Evolutionary conservation across 2,113 vertebrate genomes (phyloP).

Genomic region (Oreotrochilus melanogaster): DNA sequence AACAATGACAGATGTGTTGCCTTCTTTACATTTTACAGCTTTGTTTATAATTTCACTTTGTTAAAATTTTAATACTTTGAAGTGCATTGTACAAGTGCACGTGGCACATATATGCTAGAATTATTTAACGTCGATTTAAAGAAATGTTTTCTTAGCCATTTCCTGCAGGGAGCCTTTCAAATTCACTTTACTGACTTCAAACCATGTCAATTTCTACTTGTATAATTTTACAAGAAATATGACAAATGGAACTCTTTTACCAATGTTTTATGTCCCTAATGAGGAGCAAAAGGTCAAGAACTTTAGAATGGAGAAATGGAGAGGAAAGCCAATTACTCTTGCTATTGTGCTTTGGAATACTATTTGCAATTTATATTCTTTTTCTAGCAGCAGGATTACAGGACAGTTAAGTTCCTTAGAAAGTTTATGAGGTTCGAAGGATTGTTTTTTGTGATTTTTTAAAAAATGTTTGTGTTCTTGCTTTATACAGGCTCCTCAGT

Average conservation of each 20-base stretch:
- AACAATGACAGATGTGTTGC: constrained; percentile 1
- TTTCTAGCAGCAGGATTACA: constrained; percentile 64
- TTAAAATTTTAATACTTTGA: constrained; percentile 21
- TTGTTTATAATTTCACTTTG: constrained; percentile 33
- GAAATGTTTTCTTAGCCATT: constrained; percentile 3
- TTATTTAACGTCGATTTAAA: constrained; percentile 2
- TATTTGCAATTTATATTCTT: constrained; percentile 17
- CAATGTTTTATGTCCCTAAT: constrained; percentile 62
- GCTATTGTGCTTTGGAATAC: constrained; percentile 36
- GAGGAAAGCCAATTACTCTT: constrained; percentile 39
- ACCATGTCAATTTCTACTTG: constrained; percentile 48
- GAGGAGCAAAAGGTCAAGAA: constrained; percentile 65
- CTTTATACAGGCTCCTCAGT: not conserved
- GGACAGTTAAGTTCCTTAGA: constrained; percentile 60
- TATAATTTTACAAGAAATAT: constrained; percentile 71
- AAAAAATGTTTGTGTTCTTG: not conserved
- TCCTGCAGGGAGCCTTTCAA: constrained; percentile 44
- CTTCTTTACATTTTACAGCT: constrained; percentile 54
- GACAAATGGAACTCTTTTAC: constrained; percentile 49
- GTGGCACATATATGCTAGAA: not conserved
- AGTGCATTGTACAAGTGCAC: not conserved
- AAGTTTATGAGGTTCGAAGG: constrained; percentile 53
- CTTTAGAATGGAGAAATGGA: not conserved
- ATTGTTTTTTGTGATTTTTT: not conserved
- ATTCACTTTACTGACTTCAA: constrained; percentile 58